These are phyloP conservation scores for Ptilorrhoa leucosticta DNA, from an alignment of 2,113 vertebrate genomes.

Conservation along the genomic window DNA sequence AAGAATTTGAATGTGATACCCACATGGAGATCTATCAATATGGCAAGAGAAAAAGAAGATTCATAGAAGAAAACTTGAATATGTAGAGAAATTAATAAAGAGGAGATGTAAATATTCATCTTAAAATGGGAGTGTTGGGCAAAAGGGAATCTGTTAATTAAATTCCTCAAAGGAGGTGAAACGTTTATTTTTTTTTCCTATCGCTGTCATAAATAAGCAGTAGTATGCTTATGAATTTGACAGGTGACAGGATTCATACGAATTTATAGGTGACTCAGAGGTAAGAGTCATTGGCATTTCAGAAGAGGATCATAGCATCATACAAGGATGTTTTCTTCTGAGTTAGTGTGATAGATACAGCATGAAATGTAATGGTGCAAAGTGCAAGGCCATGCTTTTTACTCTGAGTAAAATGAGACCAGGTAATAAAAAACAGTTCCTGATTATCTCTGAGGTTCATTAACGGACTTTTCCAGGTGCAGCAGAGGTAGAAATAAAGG, in stretches of 20 bases:
- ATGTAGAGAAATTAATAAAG: not conserved
- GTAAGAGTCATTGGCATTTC: not conserved
- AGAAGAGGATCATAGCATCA: not conserved
- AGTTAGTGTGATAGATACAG: not conserved
- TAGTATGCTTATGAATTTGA: not conserved
- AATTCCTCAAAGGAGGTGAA: not conserved
- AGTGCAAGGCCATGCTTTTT: not conserved
- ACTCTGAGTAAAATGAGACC: not conserved
- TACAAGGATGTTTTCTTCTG: not conserved
- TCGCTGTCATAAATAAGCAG: not conserved
- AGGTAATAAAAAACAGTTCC: not conserved
- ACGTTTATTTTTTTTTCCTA: too few species aligned
- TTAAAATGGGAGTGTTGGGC: not conserved
- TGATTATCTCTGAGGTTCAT: not conserved
- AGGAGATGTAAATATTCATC: not conserved
- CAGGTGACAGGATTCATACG: not conserved
- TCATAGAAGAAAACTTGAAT: not conserved
- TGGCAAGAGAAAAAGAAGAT: not conserved
- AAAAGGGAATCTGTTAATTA: not conserved
- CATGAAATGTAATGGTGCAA: not conserved
- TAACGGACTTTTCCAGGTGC: not conserved
- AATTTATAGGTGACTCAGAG: not conserved
- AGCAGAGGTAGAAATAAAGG: not conserved
- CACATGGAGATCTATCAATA: not conserved
- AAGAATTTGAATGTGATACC: not conserved